Evolutionary conservation across 2,888 invertebrate genomes (phyloP).

Genomic region (Cryptus viduatorius): DNA sequence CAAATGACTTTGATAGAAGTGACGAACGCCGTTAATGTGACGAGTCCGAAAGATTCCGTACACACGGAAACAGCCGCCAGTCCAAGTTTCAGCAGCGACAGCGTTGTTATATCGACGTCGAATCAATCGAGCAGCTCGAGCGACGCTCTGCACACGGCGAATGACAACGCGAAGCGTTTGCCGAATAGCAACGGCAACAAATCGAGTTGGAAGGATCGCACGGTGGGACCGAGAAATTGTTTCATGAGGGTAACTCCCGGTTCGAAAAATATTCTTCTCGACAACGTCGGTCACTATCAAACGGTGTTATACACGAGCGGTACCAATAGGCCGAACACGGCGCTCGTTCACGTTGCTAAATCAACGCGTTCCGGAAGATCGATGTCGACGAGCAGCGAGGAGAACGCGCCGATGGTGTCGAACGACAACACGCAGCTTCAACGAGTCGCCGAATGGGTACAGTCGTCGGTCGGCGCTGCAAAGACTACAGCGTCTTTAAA

Average conservation of each 20-base stretch:
- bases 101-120: constrained; percentile 82
- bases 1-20: constrained; percentile 81
- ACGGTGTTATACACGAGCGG: constrained; percentile 90
- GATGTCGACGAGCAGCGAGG: constrained; percentile 80
- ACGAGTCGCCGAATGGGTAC: constrained; percentile 92
- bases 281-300: constrained; percentile 91
- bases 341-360: constrained; percentile 80
- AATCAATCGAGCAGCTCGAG: constrained; percentile 83
- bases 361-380: constrained; percentile 78
- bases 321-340: constrained; percentile 76
- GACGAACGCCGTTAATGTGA: constrained; percentile 76
- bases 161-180: constrained; percentile 64
- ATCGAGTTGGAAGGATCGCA: constrained; percentile 71
- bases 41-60: constrained; percentile 71
- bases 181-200: constrained; percentile 64
- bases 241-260: constrained; percentile 92
- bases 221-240: constrained; percentile 90
- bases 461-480: constrained; percentile 82
- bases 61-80: constrained; percentile 77
- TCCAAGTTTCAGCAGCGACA: constrained; percentile 83
- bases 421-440: constrained; percentile 86
- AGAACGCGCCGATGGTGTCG: constrained; percentile 74
- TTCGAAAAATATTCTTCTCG: constrained; percentile 92
- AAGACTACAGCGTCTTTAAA: constrained; percentile 13
- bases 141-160: constrained; percentile 75